Conservation (phyloP, 1,140 invertebrate species). For the Hypsibius dujardini region DNA sequence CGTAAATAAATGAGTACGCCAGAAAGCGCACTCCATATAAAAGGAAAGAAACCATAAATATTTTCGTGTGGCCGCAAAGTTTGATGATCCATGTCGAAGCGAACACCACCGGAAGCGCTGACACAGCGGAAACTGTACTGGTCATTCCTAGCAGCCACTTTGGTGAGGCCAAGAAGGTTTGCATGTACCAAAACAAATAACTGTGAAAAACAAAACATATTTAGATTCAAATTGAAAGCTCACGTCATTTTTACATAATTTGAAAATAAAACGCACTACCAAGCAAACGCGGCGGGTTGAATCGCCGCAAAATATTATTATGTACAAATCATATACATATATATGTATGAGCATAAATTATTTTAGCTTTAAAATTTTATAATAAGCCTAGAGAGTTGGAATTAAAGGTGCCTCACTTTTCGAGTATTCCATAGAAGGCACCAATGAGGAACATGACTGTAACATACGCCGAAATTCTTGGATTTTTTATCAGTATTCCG, state of each 20-base stretch:
- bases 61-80: not conserved
- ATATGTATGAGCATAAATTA: too few relatives aligned
- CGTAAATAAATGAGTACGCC: constrained; percentile 10
- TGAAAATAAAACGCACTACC: too few relatives aligned
- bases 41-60: not conserved
- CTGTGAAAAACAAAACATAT: not conserved
- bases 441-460: constrained; percentile 6
- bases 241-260: too few relatives aligned
- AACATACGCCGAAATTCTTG: constrained; percentile 1
- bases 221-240: too few relatives aligned
- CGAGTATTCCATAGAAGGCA: not conserved
- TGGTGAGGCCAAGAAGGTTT: not conserved
- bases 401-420: too few relatives aligned
- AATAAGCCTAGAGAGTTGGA: not conserved
- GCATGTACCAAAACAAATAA: constrained; percentile 6
- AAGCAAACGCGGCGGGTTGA: too few relatives aligned
- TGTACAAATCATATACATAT: too few relatives aligned
- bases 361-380: too few relatives aligned
- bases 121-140: not conserved
- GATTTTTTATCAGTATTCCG: not conserved
- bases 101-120: not conserved
- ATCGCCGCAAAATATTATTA: too few relatives aligned
- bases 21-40: not conserved
- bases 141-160: constrained; percentile 9
- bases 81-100: constrained; percentile 9